Evolutionary conservation across 2,113 vertebrate species (phyloP), one percentile per base, ranked within the genome.

Genomic region (Anarhynchus alexandrinus): DNA sequence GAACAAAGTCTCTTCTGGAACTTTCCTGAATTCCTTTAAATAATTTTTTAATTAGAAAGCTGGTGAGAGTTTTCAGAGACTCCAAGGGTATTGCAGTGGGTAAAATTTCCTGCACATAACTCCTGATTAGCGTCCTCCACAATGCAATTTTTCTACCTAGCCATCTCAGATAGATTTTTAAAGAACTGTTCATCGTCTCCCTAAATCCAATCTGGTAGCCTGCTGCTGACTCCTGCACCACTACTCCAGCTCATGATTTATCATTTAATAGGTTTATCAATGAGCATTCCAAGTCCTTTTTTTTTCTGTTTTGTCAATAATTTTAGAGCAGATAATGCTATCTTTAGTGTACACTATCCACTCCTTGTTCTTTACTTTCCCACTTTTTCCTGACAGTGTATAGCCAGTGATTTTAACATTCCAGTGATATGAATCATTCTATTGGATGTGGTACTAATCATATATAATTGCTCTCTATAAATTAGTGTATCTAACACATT

Each of bases 381-480:
- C 22, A 64, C 30, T 76, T 54, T 79, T 95, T 93, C 80, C 57
- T 94, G 67, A 59, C 36, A 93, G 30, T 11, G 25, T 54, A 36
- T 11, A 90, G 52, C 13, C 34, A 76, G 57, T 34, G 81, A 94
- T 92, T 92, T 95, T 72, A 94, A 61, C 69, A 92, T 95, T 93
- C 77, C 73, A 87, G 30, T 55, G 30, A 20, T 54, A 65, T 66
- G 88, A 96, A 45, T 84, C 57, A 91, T 72, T 88, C 47, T 30
- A 78, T 4, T 88, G 84, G 52, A 81, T 67, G 25, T 64, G 51
- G 32, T 89, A 78, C 29, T 92, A 95, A 92, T 89, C 38, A 64
- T 67, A 84, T 76, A 94, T 86, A 92, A 95, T 96, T 91, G 30
- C 74, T 92, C 52, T 40, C 18, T 82, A 74, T 93, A 93, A 92